Evolutionary conservation across 2,113 vertebrate genomes (phyloP).

Genomic region (Scopus umbretta): DNA sequence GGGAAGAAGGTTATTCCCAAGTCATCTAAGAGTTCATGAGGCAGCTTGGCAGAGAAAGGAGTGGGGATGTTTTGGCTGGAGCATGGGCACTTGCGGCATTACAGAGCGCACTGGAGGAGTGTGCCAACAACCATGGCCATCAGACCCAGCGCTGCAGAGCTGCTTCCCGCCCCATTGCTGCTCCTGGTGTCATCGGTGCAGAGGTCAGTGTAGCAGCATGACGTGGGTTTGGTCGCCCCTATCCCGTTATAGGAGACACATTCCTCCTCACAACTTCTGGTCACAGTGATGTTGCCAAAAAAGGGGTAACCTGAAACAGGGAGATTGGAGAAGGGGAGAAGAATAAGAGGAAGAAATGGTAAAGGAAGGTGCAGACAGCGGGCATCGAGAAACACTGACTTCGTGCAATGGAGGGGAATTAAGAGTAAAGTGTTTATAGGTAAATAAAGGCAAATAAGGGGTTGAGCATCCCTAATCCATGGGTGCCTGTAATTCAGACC

Average conservation of each 20-base stretch:
- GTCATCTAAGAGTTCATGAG: background rate
- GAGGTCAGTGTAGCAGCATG: conserved; percentile 7
- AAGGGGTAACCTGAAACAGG: conserved; percentile 46
- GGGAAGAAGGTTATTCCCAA: background rate
- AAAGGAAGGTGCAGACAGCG: background rate
- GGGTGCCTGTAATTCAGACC: too few species aligned
- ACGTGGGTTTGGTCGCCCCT: background rate
- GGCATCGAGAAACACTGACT: background rate
- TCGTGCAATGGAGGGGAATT: background rate
- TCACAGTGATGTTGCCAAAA: conserved; percentile 19
- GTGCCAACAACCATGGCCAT: background rate
- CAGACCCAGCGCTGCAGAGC: background rate
- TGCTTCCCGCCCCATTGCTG: accelerated
- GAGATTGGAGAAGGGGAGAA: background rate
- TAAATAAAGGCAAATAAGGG: background rate
- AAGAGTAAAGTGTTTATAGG: background rate
- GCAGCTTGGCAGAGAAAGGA: background rate
- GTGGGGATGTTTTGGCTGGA: background rate
- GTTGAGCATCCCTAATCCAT: background rate
- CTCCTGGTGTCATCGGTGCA: background rate
- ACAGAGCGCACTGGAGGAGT: background rate
- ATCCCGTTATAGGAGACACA: background rate
- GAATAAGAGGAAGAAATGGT: background rate
- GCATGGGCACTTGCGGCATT: background rate
- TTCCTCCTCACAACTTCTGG: background rate